A percentile compares a stretch with the other conserved stretches of the same genome.
Evolutionary conservation across 2,797 vertebrate genomes (phyloP).

Genomic region (Tachyglossus aculeatus): DNA sequence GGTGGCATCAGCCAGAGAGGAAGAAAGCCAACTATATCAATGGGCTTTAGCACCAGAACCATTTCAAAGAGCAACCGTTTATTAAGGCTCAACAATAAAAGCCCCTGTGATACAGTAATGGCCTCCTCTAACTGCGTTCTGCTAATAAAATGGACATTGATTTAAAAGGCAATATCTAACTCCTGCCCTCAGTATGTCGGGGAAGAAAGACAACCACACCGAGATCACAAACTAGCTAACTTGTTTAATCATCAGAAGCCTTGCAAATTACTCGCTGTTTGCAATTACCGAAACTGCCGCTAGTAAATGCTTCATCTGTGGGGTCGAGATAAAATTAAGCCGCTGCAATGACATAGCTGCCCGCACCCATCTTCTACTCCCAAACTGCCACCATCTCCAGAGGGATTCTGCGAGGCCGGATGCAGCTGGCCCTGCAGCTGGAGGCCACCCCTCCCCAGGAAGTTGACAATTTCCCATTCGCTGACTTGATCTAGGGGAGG

Average conservation of each 20-base stretch:
- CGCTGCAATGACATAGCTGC: neutral
- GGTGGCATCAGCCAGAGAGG: conserved; percentile 20
- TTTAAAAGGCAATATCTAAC: conserved; percentile 52
- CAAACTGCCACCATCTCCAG: neutral
- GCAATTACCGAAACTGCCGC: neutral
- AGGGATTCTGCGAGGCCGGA: neutral
- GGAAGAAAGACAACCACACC: conserved; percentile 22
- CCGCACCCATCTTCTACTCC: neutral
- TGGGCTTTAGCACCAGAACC: conserved; percentile 12
- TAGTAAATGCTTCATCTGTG: neutral
- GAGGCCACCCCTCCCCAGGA: neutral
- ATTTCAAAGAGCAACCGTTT: conserved; percentile 41
- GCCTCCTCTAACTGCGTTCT: conserved; percentile 55
- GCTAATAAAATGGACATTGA: conserved; percentile 53
- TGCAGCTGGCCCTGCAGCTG: neutral
- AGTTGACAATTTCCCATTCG: neutral
- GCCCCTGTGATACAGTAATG: conserved; percentile 32
- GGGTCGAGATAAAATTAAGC: neutral
- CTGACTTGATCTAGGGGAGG: no score
- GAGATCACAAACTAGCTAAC: conserved; percentile 7
- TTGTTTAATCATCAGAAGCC: neutral
- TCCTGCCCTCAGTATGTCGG: conserved; percentile 38
- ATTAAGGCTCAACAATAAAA: conserved; percentile 52
- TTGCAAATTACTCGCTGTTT: neutral
- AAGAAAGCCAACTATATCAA: conserved; percentile 17